phyloP scores from a whole-genome alignment of 2,113 vertebrate species.

The Geothlypis trichas region DNA sequence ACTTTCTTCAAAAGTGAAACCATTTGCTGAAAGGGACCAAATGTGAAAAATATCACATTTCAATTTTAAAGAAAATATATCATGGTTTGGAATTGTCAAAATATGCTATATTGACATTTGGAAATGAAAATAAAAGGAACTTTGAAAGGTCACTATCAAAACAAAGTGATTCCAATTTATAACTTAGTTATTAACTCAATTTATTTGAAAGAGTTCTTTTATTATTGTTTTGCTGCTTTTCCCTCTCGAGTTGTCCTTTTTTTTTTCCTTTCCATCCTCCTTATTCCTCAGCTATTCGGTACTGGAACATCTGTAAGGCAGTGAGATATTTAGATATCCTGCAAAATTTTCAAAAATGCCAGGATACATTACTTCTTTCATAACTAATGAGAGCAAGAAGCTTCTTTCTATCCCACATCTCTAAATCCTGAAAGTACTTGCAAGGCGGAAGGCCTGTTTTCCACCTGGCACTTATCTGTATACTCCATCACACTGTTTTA shows the following conservation, averaged over 20 bases:
- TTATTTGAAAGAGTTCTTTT: neutral
- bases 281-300: neutral
- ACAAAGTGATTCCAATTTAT: neutral
- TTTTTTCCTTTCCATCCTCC: fast-evolving
- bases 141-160: slow-evolving; percentile 36
- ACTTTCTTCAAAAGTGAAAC: neutral
- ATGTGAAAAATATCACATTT: neutral
- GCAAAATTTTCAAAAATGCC: neutral
- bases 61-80: neutral
- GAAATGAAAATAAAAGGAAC: slow-evolving; percentile 31
- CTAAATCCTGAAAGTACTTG: slow-evolving; percentile 1
- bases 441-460: neutral
- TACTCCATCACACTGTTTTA: slow-evolving; percentile 38
- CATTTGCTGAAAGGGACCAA: neutral
- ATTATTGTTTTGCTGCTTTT: neutral
- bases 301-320: neutral
- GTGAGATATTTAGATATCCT: neutral
- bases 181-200: neutral
- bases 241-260: fast-evolving
- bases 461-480: neutral
- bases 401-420: neutral
- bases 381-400: neutral
- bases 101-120: slow-evolving; percentile 13
- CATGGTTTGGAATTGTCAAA: neutral
- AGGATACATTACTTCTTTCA: neutral